These are phyloP conservation scores for Formica exsecta DNA, from an alignment of 1,140 invertebrate genomes.

Conservation along the genomic window DNA sequence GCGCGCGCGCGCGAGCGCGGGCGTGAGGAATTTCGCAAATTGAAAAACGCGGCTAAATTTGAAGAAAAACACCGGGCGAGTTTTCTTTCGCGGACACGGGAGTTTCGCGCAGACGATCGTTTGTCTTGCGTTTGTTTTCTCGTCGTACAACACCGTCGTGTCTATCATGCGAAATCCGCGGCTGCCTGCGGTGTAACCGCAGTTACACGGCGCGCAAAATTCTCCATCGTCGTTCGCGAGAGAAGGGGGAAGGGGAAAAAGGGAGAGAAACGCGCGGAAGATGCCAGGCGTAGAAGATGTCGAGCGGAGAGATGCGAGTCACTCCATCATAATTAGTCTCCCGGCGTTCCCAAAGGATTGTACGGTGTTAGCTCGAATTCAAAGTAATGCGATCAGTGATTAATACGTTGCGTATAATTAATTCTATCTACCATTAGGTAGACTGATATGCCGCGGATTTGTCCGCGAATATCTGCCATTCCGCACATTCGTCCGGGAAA, in stretches of 20 bases:
- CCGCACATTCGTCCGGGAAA: background rate
- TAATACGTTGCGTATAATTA: constrained; percentile 74
- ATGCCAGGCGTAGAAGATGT: constrained; percentile 53
- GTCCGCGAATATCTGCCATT: background rate
- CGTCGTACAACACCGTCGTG: constrained; percentile 1
- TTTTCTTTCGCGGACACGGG: background rate
- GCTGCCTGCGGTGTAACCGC: constrained; percentile 19
- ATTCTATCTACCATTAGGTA: constrained; percentile 59
- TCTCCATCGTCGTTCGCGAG: constrained; percentile 5
- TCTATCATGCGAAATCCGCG: constrained; percentile 44
- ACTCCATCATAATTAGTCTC: constrained; percentile 76
- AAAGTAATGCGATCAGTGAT: constrained; percentile 73
- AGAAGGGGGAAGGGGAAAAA: background rate
- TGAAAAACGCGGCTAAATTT: constrained; percentile 60
- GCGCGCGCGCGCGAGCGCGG: background rate
- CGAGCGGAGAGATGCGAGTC: constrained; percentile 69
- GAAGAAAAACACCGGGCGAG: constrained; percentile 19
- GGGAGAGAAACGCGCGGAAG: background rate
- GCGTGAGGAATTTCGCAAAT: constrained; percentile 51
- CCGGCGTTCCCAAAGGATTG: constrained; percentile 63
- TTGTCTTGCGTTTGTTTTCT: constrained; percentile 44
- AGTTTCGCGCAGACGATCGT: constrained; percentile 33
- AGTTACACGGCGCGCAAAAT: constrained; percentile 32
- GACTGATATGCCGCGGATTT: constrained; percentile 48
- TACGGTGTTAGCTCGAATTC: constrained; percentile 66